Conservation (phyloP, 2,113 vertebrate genomes). For the Anhinga anhinga region DNA sequence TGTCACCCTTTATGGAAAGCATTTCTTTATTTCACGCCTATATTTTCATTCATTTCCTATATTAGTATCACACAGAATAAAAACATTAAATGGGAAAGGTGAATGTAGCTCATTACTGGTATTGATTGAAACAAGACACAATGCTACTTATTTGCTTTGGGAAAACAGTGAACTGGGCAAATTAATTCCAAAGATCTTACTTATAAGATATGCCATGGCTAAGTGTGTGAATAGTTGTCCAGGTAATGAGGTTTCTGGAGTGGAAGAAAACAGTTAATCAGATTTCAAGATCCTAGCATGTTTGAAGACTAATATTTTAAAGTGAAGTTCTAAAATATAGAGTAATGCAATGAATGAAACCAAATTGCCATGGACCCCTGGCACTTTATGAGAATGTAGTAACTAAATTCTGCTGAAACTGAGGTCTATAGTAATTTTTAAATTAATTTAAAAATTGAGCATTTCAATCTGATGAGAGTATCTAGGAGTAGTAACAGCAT, state of each 20-base stretch:
- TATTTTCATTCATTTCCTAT: background rate
- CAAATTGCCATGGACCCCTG: background rate
- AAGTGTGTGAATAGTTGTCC: background rate
- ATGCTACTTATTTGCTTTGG: background rate
- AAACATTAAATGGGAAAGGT: background rate
- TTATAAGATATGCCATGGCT: background rate
- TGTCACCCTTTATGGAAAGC: background rate
- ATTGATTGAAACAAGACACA: background rate
- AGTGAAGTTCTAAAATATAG: background rate
- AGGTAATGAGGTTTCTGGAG: background rate
- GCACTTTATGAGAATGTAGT: background rate
- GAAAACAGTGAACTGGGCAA: background rate
- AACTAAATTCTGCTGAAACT: background rate
- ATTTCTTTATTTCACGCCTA: background rate
- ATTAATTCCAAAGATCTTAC: background rate
- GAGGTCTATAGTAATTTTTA: background rate
- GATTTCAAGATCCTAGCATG: background rate
- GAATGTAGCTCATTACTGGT: background rate
- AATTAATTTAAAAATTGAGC: background rate
- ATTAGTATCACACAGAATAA: background rate
- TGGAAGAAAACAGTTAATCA: background rate
- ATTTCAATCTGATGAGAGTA: background rate
- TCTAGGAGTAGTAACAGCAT: background rate
- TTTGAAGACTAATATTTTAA: background rate
- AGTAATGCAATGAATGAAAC: background rate